phyloP scores from a whole-genome alignment of 2,888 invertebrate species.

The Thyatira batis region DNA sequence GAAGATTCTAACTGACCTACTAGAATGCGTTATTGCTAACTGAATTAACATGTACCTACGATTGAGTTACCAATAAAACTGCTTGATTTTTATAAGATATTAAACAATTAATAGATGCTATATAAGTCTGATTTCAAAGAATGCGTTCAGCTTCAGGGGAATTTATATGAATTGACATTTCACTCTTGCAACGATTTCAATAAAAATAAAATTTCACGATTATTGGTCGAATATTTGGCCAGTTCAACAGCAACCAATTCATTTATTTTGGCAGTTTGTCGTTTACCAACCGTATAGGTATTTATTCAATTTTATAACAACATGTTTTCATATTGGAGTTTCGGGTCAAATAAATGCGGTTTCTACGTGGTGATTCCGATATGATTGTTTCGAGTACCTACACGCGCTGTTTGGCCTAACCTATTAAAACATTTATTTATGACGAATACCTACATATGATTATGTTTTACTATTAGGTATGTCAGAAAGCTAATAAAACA shows the following conservation, averaged over 20 bases:
- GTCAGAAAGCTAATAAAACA: no score
- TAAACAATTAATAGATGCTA: background rate
- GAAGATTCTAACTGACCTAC: slow-evolving; percentile 47
- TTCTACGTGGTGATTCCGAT: slow-evolving; percentile 16
- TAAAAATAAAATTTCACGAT: background rate
- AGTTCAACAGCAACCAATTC: background rate
- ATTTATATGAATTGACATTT: background rate
- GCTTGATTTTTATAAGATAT: background rate
- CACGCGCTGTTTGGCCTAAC: slow-evolving; percentile 5
- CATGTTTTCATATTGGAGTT: slow-evolving; percentile 26
- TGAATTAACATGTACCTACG: slow-evolving; percentile 33
- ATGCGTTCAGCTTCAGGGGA: background rate
- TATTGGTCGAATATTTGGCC: background rate
- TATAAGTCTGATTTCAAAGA: background rate
- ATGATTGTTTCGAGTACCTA: slow-evolving; percentile 20
- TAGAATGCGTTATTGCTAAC: slow-evolving; percentile 54
- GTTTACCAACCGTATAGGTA: slow-evolving; percentile 7
- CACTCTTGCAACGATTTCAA: background rate
- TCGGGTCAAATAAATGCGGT: slow-evolving; percentile 24
- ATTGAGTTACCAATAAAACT: background rate
- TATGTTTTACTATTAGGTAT: no score
- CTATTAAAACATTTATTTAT: background rate
- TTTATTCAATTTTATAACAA: slow-evolving; percentile 19
- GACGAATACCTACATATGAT: no score
- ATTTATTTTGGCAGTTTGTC: slow-evolving; percentile 1